Percentiles rank a stretch among this genome's conserved stretches.
These are phyloP conservation scores for Tetramorium simillimum DNA, from an alignment of 1,140 invertebrate genomes.

Conservation along the genomic window DNA sequence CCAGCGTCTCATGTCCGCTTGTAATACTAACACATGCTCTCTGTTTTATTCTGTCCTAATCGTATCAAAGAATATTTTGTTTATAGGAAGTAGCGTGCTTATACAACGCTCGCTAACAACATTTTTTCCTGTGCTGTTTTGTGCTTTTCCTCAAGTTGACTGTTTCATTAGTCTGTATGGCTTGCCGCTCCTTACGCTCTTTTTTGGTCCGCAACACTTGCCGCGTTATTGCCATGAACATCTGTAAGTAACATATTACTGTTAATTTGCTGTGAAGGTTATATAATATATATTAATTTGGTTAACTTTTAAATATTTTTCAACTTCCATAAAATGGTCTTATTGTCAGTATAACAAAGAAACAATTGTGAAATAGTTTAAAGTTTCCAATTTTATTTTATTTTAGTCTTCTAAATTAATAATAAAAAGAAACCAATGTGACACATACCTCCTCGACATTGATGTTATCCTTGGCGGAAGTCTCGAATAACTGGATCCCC, in stretches of 20 bases:
- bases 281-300: background rate
- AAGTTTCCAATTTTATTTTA: background rate
- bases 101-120: constrained; percentile 81
- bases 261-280: background rate
- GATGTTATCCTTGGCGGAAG: constrained; percentile 99
- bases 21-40: constrained; percentile 75
- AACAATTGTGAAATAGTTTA: background rate
- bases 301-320: background rate
- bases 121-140: constrained; percentile 83
- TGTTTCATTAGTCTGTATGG: constrained; percentile 87
- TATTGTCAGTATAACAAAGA: constrained; percentile 3
- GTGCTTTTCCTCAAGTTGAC: constrained; percentile 85
- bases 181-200: constrained; percentile 87
- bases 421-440: constrained; percentile 83
- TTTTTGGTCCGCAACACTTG: constrained; percentile 90
- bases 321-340: background rate
- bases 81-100: constrained; percentile 66
- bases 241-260: constrained; percentile 84
- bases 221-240: constrained; percentile 91
- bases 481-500: constrained; percentile 98
- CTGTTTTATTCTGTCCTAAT: constrained; percentile 76
- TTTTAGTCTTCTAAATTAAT: constrained; percentile 33
- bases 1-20: constrained; percentile 77
- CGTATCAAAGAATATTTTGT: constrained; percentile 70
- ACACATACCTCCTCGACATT: constrained; percentile 97